Percentiles rank a stretch among this genome's conserved stretches.
phyloP scores from a whole-genome alignment of 2,797 vertebrate genomes.

The Lindbergichthys nudifrons region DNA sequence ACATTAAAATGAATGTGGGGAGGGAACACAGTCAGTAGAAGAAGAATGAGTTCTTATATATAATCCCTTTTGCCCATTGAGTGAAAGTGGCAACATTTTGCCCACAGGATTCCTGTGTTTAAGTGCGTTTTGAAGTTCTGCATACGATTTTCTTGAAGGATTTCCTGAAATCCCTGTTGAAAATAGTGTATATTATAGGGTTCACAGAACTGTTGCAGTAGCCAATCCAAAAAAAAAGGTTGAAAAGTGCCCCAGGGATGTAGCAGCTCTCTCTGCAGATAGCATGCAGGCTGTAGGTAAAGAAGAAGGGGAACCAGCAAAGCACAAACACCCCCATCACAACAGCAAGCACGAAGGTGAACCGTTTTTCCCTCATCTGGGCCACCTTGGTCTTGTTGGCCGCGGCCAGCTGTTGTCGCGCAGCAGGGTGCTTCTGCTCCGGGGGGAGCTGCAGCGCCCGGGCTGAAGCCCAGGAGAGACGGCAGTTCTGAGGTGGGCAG shows the following conservation, averaged over 20 bases:
- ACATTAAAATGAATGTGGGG: slow-evolving; percentile 54
- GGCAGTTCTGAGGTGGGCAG: slow-evolving; percentile 82
- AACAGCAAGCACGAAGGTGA: slow-evolving; percentile 87
- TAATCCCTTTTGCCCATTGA: slow-evolving; percentile 22
- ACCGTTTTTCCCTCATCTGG: slow-evolving; percentile 88
- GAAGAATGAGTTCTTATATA: slow-evolving; percentile 27
- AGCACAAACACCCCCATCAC: slow-evolving; percentile 89
- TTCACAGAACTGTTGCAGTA: slow-evolving; percentile 90
- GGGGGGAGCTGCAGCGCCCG: slow-evolving; percentile 77
- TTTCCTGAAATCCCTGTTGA: slow-evolving; percentile 88
- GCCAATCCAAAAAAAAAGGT: slow-evolving; percentile 89
- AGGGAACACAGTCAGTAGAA: slow-evolving; percentile 25
- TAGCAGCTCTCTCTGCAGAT: slow-evolving; percentile 85
- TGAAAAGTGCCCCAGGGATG: slow-evolving; percentile 84
- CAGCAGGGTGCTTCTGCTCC: slow-evolving; percentile 68
- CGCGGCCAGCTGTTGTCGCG: slow-evolving; percentile 69
- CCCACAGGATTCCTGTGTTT: slow-evolving; percentile 33
- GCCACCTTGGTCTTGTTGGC: slow-evolving; percentile 86
- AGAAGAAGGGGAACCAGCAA: slow-evolving; percentile 90
- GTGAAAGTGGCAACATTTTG: background rate
- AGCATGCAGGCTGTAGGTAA: slow-evolving; percentile 87
- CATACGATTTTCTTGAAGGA: slow-evolving; percentile 89
- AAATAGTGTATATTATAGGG: slow-evolving; percentile 89
- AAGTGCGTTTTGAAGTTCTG: slow-evolving; percentile 76
- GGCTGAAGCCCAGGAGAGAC: slow-evolving; percentile 83